Base-by-base conservation (phyloP, 2,113 vertebrate genomes). In the Brachyhypopomus gauderio region DNA sequence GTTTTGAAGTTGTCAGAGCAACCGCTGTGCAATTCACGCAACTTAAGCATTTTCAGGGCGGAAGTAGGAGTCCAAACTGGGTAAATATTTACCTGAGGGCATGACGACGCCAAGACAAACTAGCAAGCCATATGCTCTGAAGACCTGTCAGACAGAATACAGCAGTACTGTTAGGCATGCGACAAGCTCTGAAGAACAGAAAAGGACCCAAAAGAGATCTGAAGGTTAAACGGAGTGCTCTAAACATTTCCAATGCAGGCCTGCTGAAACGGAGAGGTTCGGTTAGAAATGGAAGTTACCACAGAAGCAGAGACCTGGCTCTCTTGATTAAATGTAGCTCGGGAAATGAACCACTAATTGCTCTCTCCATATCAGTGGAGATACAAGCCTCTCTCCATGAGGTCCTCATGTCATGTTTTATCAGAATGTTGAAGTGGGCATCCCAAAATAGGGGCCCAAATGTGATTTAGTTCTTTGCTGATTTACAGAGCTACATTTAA, bases 401-500 rank as follows among this genome's bases (percentile, higher is more conserved):
- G 58, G 75, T 55, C 76, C 20, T 77, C 52, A 82, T 91, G 91
- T 92, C 91, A 90, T 90, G 79, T 76, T 86, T 83, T 72, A 85
- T 92, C 89, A 86, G 79, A 89, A 86, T 79, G 90, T 87, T 91
- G 89, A 91, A 92, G 91, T 89, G 89, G 79, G 86, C 85, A 41
- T 71, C 76, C 86, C 88, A 87, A 87, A 81, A 90, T 75, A 41
- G 23, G 56, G 77, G 75, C 91, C 86, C 89, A 90, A 90, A 93
- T 91, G 86, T 83, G 81, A 88, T 93, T 91, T 88, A 79, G 78
- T 76, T 71, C 82, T 63, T 89, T 85, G 73, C 85, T 89, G 56
- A 30, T 83, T 87, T 91, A 89, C 87, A 83, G 86, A 85, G 59
- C 77, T 89, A 83, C 91, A 93, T 89, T 92, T 92, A 91, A 94